phyloP scores from a whole-genome alignment of 2,113 vertebrate genomes.

The Carassius auratus region DNA sequence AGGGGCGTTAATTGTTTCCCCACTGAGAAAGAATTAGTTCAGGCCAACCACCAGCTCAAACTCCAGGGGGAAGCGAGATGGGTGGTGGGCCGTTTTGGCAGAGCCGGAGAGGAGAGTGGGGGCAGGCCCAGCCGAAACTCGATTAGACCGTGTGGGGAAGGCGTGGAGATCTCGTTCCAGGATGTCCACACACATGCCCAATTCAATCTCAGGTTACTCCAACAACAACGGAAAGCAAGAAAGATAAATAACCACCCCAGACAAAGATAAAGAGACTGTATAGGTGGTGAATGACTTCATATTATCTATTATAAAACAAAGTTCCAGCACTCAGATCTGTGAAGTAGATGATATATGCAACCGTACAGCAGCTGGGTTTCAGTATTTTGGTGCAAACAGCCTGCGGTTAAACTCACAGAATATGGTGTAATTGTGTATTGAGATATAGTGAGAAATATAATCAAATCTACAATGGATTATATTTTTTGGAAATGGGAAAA shows the following conservation, averaged over 20 bases:
- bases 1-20: slow-evolving; percentile 73
- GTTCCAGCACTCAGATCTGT: background rate
- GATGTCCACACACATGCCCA: slow-evolving; percentile 58
- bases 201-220: slow-evolving; percentile 48
- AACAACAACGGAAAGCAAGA: slow-evolving; percentile 18
- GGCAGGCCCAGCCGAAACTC: slow-evolving; percentile 63
- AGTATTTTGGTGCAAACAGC: background rate
- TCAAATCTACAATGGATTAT: background rate
- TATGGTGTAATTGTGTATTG: background rate
- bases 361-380: background rate
- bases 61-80: slow-evolving; percentile 53
- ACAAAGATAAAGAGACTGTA: background rate
- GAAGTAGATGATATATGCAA: background rate
- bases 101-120: slow-evolving; percentile 62
- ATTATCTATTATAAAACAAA: background rate
- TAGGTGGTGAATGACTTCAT: background rate
- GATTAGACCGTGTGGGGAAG: slow-evolving; percentile 51
- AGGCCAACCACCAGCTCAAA: slow-evolving; percentile 42
- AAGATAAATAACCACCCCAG: slow-evolving; percentile 3
- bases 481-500: background rate
- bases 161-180: slow-evolving; percentile 54
- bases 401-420: background rate
- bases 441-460: background rate
- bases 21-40: slow-evolving; percentile 67
- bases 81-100: slow-evolving; percentile 69